Evolutionary conservation across 2,888 invertebrate genomes (phyloP), one percentile per base, ranked within the genome.

Genomic region (Helleia helle): DNA sequence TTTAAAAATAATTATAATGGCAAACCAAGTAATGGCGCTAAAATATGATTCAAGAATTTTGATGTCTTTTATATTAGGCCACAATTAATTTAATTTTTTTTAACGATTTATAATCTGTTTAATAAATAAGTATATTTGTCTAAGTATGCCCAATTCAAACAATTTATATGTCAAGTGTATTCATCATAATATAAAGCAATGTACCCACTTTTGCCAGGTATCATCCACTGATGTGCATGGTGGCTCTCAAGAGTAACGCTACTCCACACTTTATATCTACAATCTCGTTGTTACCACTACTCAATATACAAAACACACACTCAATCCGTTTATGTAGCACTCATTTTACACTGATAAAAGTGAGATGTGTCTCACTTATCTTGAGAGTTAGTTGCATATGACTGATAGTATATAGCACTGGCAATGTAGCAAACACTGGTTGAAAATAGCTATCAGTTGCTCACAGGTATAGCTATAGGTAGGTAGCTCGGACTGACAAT

Each of bases 221-320:
- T 22, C 22, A 8, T 34, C 11, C 18, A 22, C 18, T 11, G 31
- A 9, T 11, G 31, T 7, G 5, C 12, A 18, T 17, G 11, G 15
- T 7, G 31, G 17, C 31, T 22, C 34, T 18, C 18, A 2, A 3
- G 18, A 11, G 17, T 15, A 13, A 15, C 8, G 2, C 12, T 2
- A 17, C 22, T 34, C 22, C 18, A 18, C 34, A 34, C 22, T 34
- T 8, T 11, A 34, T 34, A 34, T 34, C 34, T 22, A 34, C 34
- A 34, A 17, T 4, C 34, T 22, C 7, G 34, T 12, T 34, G 22
- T 34, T 34, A 22, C 12, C 22, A 3, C 34, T 34, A 12, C 34
- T 22, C 34, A 34, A 18, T 34, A 34, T 34, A 34, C 34, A 34
- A 34, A 30, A 9, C 11, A 34, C 22, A 8, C 34, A 34, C 34